These are phyloP conservation scores for Columba livia DNA, from an alignment of 2,113 vertebrate genomes.

Conservation along the genomic window DNA sequence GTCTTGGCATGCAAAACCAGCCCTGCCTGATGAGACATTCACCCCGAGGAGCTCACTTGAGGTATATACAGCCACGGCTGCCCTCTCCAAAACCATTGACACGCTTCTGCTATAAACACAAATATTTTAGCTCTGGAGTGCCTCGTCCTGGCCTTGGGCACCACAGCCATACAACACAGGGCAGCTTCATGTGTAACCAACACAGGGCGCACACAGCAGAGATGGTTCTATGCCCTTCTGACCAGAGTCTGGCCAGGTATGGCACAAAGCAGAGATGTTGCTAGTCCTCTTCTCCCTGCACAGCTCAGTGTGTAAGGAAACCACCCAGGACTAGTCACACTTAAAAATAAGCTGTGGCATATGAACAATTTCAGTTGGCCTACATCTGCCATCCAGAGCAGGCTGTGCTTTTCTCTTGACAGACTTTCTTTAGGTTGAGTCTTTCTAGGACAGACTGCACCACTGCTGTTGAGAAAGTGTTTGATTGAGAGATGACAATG, in stretches of 20 bases:
- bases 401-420: neutral
- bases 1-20: neutral
- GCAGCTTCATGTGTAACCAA: neutral
- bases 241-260: neutral
- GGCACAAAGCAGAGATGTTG: neutral
- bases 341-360: neutral
- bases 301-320: neutral
- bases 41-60: neutral
- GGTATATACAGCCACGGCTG: neutral
- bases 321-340: neutral
- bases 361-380: neutral
- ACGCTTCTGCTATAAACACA: neutral
- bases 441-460: neutral
- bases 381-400: neutral
- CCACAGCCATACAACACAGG: neutral
- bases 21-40: neutral
- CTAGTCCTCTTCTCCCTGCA: neutral
- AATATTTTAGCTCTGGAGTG: neutral
- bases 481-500: neutral
- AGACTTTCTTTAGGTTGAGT: neutral
- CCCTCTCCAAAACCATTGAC: neutral
- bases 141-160: neutral
- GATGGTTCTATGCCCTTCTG: neutral
- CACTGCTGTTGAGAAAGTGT: neutral
- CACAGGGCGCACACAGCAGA: neutral